Conservation (phyloP, 2,888 invertebrate genomes). For the Amblyjoppa fuscipennis region DNA sequence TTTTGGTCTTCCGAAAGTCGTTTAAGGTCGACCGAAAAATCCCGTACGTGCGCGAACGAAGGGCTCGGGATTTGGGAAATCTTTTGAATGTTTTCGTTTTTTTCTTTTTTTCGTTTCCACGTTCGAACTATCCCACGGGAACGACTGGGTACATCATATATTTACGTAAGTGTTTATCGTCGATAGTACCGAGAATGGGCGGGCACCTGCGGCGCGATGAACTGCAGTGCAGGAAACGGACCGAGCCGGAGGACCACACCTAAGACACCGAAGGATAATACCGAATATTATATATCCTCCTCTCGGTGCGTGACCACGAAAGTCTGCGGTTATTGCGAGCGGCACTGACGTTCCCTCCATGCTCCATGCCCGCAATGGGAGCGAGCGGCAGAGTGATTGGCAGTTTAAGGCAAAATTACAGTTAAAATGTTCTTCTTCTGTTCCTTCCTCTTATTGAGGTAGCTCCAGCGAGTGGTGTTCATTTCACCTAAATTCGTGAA, state of each 20-base stretch:
- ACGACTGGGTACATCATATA: slow-evolving; percentile 35
- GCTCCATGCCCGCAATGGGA: neutral
- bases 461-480: too few relatives aligned
- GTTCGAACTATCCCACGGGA: slow-evolving; percentile 32
- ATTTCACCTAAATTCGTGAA: too few relatives aligned
- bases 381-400: neutral
- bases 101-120: slow-evolving; percentile 5
- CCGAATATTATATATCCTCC: slow-evolving; percentile 43
- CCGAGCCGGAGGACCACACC: slow-evolving; percentile 31
- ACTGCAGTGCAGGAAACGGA: slow-evolving; percentile 16
- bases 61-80: slow-evolving; percentile 35
- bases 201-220: slow-evolving; percentile 63
- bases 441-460: neutral
- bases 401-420: neutral
- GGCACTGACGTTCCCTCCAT: slow-evolving; percentile 1
- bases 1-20: slow-evolving; percentile 43
- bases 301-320: slow-evolving; percentile 36
- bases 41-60: slow-evolving; percentile 52
- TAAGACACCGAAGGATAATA: slow-evolving; percentile 24
- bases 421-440: neutral
- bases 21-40: slow-evolving; percentile 31
- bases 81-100: slow-evolving; percentile 9
- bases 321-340: slow-evolving; percentile 38
- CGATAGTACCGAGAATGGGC: slow-evolving; percentile 52
- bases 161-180: slow-evolving; percentile 61